Conservation (phyloP, 2,888 invertebrate species). For the Cerastis leucographa region DNA sequence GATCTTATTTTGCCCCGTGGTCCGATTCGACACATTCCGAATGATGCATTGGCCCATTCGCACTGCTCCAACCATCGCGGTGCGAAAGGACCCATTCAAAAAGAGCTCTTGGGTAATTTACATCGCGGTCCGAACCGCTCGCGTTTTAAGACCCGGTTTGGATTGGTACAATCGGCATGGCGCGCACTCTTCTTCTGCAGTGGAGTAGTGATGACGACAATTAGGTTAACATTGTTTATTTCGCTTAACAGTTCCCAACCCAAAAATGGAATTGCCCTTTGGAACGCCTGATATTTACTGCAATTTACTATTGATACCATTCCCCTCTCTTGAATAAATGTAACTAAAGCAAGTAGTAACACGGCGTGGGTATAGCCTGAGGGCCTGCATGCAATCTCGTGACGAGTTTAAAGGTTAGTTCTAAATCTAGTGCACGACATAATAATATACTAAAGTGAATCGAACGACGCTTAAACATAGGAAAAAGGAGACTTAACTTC, state of each 20-base stretch:
- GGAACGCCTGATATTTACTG: neutral
- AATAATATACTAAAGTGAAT: conserved; percentile 1
- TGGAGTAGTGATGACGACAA: neutral
- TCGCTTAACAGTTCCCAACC: neutral
- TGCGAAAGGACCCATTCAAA: too few species aligned
- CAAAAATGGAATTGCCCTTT: neutral
- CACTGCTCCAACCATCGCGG: too few species aligned
- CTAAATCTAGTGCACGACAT: conserved; percentile 10
- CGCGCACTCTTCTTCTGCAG: too few species aligned
- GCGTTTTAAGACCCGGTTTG: too few species aligned
- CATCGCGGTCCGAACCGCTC: too few species aligned
- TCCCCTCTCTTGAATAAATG: neutral
- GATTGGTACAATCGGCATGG: too few species aligned
- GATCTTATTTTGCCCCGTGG: too few species aligned
- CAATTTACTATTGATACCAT: conserved; percentile 1
- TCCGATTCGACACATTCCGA: too few species aligned
- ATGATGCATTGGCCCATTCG: too few species aligned
- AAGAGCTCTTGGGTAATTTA: too few species aligned
- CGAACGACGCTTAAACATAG: neutral
- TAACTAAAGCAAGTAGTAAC: neutral
- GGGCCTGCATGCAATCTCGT: conserved; percentile 21
- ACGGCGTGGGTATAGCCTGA: neutral
- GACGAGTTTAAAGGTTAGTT: conserved; percentile 15
- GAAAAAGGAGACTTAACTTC: neutral
- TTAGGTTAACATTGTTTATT: neutral